Percentiles rank a stretch among this genome's conserved stretches.
These are phyloP conservation scores for Etheostoma spectabile DNA, from an alignment of 2,113 vertebrate species.

Conservation along the genomic window DNA sequence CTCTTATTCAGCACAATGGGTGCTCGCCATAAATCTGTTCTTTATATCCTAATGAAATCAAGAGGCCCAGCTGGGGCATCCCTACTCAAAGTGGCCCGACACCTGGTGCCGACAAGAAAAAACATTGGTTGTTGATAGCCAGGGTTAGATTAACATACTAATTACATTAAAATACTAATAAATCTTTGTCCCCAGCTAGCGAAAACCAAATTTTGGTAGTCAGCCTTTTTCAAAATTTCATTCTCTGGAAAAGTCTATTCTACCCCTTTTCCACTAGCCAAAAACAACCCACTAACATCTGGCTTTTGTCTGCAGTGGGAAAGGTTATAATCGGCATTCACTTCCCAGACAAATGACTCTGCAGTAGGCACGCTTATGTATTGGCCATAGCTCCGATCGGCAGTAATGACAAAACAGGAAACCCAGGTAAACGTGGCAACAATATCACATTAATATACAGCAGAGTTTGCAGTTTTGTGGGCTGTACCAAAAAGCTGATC, in stretches of 20 bases:
- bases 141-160: slow-evolving; percentile 8
- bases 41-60: slow-evolving; percentile 24
- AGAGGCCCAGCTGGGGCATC: slow-evolving; percentile 30
- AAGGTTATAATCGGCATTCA: too few relatives aligned
- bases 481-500: too few relatives aligned
- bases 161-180: neutral
- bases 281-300: too few relatives aligned
- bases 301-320: too few relatives aligned
- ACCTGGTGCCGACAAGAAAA: slow-evolving; percentile 21
- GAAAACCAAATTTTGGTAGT: neutral
- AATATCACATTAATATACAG: too few relatives aligned
- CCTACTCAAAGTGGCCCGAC: neutral
- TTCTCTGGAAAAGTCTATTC: neutral
- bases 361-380: too few relatives aligned
- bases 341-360: too few relatives aligned
- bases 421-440: too few relatives aligned
- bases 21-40: slow-evolving; percentile 22
- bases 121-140: neutral
- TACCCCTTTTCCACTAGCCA: too few relatives aligned
- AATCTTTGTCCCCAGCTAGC: neutral
- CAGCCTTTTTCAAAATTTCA: neutral
- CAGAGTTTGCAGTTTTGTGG: too few relatives aligned
- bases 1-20: slow-evolving; percentile 25
- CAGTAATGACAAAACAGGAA: too few relatives aligned
- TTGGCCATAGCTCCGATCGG: too few relatives aligned